phyloP scores from a whole-genome alignment of 92 coral and sea anemone species.

The Parazoanthus atlanticus region DNA sequence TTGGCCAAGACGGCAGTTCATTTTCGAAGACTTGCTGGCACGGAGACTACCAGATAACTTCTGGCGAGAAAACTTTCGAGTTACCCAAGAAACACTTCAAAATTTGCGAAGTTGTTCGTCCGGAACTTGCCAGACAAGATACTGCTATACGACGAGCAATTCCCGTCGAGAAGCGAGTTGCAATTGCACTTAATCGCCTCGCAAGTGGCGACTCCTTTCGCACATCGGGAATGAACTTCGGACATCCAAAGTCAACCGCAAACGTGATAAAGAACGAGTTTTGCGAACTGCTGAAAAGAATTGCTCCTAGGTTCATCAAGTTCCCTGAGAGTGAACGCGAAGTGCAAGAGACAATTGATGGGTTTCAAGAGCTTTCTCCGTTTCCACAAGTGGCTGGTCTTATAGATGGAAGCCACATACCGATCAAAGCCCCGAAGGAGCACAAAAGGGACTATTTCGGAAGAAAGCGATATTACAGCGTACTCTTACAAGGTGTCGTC shows the following conservation, averaged over 20 bases:
- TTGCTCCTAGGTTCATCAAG: constrained; percentile 32
- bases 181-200: constrained; percentile 25
- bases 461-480: constrained; percentile 30
- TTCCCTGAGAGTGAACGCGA: constrained; percentile 34
- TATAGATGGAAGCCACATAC: constrained; percentile 39
- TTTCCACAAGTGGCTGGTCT: constrained; percentile 50
- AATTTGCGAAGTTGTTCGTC: constrained; percentile 53
- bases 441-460: constrained; percentile 34
- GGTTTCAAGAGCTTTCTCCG: constrained; percentile 23
- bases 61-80: constrained; percentile 62
- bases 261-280: constrained; percentile 40
- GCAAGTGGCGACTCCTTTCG: constrained; percentile 41
- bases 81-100: constrained; percentile 47
- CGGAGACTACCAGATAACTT: constrained; percentile 51
- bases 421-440: background rate
- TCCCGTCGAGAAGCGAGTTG: constrained; percentile 42
- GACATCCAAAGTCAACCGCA: constrained; percentile 50
- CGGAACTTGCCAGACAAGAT: constrained; percentile 52
- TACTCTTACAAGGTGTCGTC: constrained; percentile 40
- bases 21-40: constrained; percentile 51
- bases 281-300: constrained; percentile 43
- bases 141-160: constrained; percentile 50
- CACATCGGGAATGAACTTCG: constrained; percentile 30
- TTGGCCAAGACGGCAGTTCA: constrained; percentile 43
- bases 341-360: constrained; percentile 10